Evolutionary conservation across 1,140 invertebrate species (phyloP).

Genomic region (Nebria ingens): DNA sequence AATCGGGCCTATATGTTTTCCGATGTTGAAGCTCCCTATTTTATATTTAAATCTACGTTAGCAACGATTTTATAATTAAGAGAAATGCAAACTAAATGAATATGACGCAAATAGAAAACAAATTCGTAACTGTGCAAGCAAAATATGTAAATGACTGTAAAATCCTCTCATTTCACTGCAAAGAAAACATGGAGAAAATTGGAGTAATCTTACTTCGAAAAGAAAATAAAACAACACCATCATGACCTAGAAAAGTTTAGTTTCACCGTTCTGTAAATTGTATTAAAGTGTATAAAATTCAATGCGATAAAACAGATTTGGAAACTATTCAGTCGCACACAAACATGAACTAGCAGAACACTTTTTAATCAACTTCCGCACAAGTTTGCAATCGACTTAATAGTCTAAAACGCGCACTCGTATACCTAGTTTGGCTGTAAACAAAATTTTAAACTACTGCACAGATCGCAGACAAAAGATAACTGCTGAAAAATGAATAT

Average conservation of each 20-base stretch:
- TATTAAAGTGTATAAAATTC: slow-evolving; percentile 2
- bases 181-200: no score
- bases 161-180: no score
- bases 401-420: background rate
- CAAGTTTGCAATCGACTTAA: background rate
- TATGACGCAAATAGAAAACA: no score
- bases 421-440: background rate
- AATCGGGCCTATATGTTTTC: no score
- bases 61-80: no score
- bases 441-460: background rate
- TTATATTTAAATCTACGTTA: no score
- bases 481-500: background rate
- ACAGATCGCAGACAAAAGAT: background rate
- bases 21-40: no score
- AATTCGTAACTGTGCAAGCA: no score
- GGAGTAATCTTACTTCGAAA: no score
- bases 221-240: no score
- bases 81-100: no score
- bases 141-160: no score
- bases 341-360: background rate
- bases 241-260: background rate
- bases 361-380: background rate
- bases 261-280: background rate
- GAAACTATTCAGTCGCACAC: background rate
- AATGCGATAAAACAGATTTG: background rate